phyloP scores from a whole-genome alignment of 2,888 invertebrate species.

The Torymus auratus region DNA sequence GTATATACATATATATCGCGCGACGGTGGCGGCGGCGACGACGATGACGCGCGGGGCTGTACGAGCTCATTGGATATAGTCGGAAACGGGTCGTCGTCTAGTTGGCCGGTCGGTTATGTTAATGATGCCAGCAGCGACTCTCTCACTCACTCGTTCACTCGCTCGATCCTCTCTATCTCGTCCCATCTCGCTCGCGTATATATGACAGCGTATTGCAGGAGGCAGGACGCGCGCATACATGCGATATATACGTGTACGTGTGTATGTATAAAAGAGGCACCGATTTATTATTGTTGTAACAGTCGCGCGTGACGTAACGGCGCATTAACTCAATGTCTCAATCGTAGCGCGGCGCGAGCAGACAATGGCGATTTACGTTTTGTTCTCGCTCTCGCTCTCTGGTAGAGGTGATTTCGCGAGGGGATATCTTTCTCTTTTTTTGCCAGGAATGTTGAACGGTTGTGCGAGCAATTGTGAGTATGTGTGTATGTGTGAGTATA shows the following conservation, averaged over 20 bases:
- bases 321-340: constrained; percentile 69
- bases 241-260: constrained; percentile 2
- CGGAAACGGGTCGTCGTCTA: constrained; percentile 58
- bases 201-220: constrained; percentile 10
- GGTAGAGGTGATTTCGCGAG: background rate
- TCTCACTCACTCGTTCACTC: constrained; percentile 41
- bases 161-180: constrained; percentile 5
- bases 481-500: background rate
- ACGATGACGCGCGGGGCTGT: constrained; percentile 2
- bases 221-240: constrained; percentile 33
- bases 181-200: constrained; percentile 2
- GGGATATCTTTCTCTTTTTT: too few relatives aligned
- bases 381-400: background rate
- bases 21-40: background rate
- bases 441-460: too few relatives aligned
- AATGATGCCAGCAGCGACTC: constrained; percentile 64
- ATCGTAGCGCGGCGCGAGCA: constrained; percentile 61
- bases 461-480: background rate
- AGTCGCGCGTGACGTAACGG: constrained; percentile 68
- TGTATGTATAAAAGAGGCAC: constrained; percentile 61
- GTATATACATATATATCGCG: background rate
- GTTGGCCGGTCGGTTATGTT: constrained; percentile 69
- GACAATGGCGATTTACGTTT: constrained; percentile 61
- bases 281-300: constrained; percentile 73
- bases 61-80: constrained; percentile 38